These are phyloP conservation scores for Seira sanloemensis DNA, from an alignment of 2,888 invertebrate genomes.

Conservation along the genomic window DNA sequence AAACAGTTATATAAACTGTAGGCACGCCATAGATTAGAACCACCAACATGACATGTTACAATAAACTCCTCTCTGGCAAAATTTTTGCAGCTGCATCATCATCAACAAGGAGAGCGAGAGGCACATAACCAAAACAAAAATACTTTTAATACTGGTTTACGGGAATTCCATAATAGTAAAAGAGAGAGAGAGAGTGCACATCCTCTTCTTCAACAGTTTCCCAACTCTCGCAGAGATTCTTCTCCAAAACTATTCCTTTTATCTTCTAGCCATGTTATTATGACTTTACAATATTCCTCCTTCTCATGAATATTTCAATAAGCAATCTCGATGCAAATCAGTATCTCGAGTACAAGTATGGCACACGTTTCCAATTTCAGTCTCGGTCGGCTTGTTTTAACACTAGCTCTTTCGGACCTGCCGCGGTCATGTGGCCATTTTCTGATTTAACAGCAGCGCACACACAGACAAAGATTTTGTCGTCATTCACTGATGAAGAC, in stretches of 20 bases:
- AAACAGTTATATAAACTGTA: background rate
- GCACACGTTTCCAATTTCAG: background rate
- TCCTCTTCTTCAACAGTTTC: background rate
- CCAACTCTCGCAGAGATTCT: background rate
- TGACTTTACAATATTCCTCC: background rate
- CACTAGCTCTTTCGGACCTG: too few species aligned
- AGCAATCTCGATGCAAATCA: conserved; percentile 54
- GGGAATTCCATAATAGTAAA: background rate
- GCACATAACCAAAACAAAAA: background rate
- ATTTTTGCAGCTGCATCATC: background rate
- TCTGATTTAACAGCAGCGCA: too few species aligned
- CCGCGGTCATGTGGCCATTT: too few species aligned
- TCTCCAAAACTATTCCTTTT: background rate
- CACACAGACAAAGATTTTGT: too few species aligned
- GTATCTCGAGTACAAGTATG: too few species aligned
- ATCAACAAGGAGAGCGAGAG: too few species aligned
- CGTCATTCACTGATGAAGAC: too few species aligned
- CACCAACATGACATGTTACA: background rate
- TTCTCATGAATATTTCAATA: conserved; percentile 59
- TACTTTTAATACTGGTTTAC: background rate
- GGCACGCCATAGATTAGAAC: background rate
- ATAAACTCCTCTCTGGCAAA: background rate
- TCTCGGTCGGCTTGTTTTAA: too few species aligned
- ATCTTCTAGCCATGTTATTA: conserved; percentile 8
- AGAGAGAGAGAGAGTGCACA: background rate